Evolutionary conservation across 92 coral and sea anemone genomes (phyloP).

Genomic region (Umimayanthus chanpuru): DNA sequence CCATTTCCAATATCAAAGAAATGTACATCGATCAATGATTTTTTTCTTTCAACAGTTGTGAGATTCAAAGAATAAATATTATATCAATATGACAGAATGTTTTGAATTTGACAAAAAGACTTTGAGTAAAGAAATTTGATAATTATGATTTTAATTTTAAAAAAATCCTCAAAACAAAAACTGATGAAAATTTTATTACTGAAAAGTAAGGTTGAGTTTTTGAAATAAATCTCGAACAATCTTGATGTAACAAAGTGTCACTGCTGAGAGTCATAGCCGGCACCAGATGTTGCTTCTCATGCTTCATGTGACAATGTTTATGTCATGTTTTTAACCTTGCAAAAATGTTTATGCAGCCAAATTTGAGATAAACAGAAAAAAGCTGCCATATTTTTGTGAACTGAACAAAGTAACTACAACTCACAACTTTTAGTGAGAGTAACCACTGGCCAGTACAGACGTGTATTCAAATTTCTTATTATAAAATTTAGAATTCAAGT

Average conservation of each 20-base stretch:
- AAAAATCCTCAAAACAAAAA: background rate
- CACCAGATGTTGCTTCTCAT: slow-evolving; percentile 14
- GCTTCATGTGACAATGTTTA: background rate
- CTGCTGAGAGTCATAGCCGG: background rate
- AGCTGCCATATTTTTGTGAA: background rate
- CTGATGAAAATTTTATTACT: slow-evolving; percentile 1
- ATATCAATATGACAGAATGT: no score
- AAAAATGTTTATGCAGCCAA: background rate
- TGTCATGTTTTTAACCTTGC: background rate
- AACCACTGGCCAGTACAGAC: no score
- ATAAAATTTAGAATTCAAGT: no score
- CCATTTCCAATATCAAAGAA: no score
- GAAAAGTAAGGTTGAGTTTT: background rate
- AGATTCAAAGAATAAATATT: no score
- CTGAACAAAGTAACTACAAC: background rate
- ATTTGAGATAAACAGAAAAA: background rate
- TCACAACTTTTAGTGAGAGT: background rate
- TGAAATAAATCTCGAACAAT: background rate
- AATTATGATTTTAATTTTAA: no score
- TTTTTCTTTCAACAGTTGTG: no score
- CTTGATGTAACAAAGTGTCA: background rate
- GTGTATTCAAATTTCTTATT: no score
- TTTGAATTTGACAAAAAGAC: no score
- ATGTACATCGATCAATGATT: background rate
- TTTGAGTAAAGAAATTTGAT: background rate